phyloP scores from a whole-genome alignment of 1,140 invertebrate genomes.

The Penaeus indicus region DNA sequence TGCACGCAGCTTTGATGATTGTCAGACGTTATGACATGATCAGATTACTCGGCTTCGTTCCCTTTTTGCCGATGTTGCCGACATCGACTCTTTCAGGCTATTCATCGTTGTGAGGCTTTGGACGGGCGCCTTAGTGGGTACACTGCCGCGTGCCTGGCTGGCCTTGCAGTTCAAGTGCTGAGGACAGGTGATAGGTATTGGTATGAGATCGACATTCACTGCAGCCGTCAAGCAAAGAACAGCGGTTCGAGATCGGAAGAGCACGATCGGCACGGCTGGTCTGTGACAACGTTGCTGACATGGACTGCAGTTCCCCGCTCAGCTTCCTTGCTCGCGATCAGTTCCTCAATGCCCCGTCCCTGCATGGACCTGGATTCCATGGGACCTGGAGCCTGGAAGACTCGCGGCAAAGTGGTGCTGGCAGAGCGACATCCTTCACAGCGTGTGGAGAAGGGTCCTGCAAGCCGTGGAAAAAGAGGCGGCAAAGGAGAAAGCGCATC shows the following conservation, averaged over 20 bases:
- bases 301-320: slow-evolving; percentile 73
- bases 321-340: slow-evolving; percentile 82
- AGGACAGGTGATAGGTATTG: slow-evolving; percentile 87
- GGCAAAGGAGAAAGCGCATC: slow-evolving; percentile 65
- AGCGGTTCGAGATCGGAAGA: slow-evolving; percentile 89
- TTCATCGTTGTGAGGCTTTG: slow-evolving; percentile 81
- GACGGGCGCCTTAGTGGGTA: slow-evolving; percentile 82
- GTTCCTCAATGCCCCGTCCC: slow-evolving; percentile 75
- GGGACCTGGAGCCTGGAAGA: slow-evolving; percentile 58
- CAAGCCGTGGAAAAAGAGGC: slow-evolving; percentile 57
- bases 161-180: slow-evolving; percentile 86
- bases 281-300: slow-evolving; percentile 85
- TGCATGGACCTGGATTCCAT: slow-evolving; percentile 54
- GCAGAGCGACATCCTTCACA: slow-evolving; percentile 62
- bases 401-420: slow-evolving; percentile 61
- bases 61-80: slow-evolving; percentile 80
- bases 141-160: slow-evolving; percentile 87
- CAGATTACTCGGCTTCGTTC: slow-evolving; percentile 75
- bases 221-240: slow-evolving; percentile 81
- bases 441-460: slow-evolving; percentile 61
- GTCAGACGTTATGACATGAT: slow-evolving; percentile 72
- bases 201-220: slow-evolving; percentile 82
- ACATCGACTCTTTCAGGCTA: slow-evolving; percentile 91
- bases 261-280: slow-evolving; percentile 84
- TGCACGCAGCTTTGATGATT: slow-evolving; percentile 91